These are phyloP conservation scores for Hystrix brachyura DNA, from an alignment of 2,113 vertebrate genomes.

Conservation along the genomic window DNA sequence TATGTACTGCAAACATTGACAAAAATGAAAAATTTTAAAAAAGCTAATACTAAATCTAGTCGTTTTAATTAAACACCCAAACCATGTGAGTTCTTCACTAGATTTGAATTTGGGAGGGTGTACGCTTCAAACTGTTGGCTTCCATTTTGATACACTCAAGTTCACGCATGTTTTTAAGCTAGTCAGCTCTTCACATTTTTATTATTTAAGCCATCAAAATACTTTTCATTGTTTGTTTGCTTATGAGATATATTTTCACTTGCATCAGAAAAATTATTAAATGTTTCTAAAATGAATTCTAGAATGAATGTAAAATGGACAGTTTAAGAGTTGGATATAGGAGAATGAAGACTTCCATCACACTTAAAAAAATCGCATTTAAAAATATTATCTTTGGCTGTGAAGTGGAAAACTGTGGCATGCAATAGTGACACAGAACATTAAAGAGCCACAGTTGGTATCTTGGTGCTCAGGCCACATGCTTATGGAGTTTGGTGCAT, in stretches of 20 bases:
- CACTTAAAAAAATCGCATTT: neutral
- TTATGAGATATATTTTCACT: constrained; percentile 5
- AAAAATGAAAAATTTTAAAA: neutral
- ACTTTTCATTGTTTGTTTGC: neutral
- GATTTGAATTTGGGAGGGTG: neutral
- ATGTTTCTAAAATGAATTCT: neutral
- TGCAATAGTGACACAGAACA: neutral
- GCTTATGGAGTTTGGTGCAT: neutral
- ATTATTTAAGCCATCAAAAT: neutral
- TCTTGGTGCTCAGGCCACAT: neutral
- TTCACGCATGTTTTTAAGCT: neutral
- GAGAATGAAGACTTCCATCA: neutral
- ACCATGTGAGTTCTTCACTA: neutral
- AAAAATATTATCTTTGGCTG: neutral
- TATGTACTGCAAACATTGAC: neutral
- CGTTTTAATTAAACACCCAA: neutral
- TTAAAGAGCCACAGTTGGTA: neutral
- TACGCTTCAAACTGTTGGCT: neutral
- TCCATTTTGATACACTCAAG: neutral
- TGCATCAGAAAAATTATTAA: neutral
- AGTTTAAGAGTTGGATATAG: neutral
- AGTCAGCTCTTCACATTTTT: neutral
- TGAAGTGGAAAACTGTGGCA: neutral
- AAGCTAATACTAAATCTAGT: neutral
- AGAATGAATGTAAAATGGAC: neutral